Conservation (phyloP, 2,113 vertebrate genomes). For the Chlamydotis undulata region DNA sequence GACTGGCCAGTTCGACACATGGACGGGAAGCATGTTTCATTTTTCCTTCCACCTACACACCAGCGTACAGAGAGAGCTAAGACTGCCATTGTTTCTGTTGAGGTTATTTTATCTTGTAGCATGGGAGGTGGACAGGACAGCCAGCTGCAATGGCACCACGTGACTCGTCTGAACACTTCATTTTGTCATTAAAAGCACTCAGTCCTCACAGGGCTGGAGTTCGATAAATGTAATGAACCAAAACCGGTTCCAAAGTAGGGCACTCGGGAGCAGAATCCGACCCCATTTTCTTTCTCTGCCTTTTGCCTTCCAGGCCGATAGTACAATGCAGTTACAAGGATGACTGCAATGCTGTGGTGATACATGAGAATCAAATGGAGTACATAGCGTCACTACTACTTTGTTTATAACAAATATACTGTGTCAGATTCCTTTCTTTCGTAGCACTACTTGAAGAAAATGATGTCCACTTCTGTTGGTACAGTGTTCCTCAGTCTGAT, state of each 20-base stretch:
- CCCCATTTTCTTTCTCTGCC: not conserved
- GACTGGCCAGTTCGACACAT: fast-evolving
- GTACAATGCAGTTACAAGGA: not conserved
- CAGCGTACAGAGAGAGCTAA: fast-evolving
- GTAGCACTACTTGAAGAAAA: not conserved
- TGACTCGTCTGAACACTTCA: not conserved
- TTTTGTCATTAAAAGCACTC: not conserved
- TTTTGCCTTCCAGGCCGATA: not conserved
- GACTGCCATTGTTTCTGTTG: not conserved
- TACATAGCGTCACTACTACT: not conserved
- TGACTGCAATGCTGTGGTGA: not conserved
- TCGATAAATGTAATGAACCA: not conserved
- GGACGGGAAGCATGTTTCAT: fast-evolving
- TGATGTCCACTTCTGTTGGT: fast-evolving
- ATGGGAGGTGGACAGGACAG: not conserved
- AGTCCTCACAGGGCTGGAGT: not conserved
- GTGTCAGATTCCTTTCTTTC: not conserved
- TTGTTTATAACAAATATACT: not conserved
- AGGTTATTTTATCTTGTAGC: not conserved
- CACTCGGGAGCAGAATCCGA: not conserved
- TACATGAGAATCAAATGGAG: not conserved
- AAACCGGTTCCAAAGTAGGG: not conserved
- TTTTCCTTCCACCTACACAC: not conserved
- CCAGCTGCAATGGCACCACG: not conserved
- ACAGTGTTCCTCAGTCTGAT: not conserved